Evolutionary conservation across 2,797 vertebrate species (phyloP), one percentile per base, ranked within the genome.

Genomic region (Gorsachius magnificus): DNA sequence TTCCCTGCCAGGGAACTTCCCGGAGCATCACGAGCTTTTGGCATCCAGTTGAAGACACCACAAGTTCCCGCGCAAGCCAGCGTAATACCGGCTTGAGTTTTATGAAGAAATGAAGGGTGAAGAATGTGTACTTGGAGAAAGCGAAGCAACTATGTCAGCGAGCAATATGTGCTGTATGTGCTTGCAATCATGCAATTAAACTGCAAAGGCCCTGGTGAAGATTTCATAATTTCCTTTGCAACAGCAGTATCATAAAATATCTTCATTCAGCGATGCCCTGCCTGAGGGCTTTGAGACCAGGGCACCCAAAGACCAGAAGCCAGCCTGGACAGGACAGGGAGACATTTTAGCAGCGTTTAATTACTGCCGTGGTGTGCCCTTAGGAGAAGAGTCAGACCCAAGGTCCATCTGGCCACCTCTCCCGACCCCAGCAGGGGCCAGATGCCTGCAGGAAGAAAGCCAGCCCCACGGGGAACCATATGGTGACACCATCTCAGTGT

Each of bases 361-460:
- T 48, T 20, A 48, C 29, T 25, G 45, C 48, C 0, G 0, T 1
- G 18, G 7, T 28, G 22, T 5, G 29, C 8, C 26, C 43, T 60
- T 8, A 20, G 60, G 41, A 63, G 43, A 79, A 53, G 29, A 6
- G 10, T n/a, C 48, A 64, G 50, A 81, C 13, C 6, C 4, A 19
- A 58, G 51, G 63, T 20, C 35, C 65, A 41, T 17, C 19, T 3
- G 2, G 41, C 11, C 68, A 38, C 24, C 16, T 33, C 53, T 66
- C 22, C 24, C 0, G 1, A 20, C 5, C 16, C 6, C 0, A 76
- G 53, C 1, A 0, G 10, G 26, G 20, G 38, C 28, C 79, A 69
- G 21, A 66, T 29, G 74, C 28, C 43, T 54, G 48, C 54, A 54
- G 50, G 50, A 83, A 36, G 29, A 57, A 74, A 66, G 46, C 43